Evolutionary conservation across 2,797 vertebrate species (phyloP).

Genomic region (Silurus aristotelis): DNA sequence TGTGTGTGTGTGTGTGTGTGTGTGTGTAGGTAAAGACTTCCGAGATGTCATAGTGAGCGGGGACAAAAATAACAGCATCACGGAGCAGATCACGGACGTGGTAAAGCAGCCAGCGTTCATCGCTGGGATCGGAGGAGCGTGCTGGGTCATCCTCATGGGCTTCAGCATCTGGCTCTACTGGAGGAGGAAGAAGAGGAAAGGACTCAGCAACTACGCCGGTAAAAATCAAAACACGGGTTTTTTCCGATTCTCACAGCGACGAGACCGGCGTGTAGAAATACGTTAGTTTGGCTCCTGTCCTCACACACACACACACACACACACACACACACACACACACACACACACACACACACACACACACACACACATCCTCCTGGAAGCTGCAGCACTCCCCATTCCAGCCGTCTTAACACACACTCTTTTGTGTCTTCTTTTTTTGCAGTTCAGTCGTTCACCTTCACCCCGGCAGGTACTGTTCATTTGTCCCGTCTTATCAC

Average conservation of each 20-base stretch:
- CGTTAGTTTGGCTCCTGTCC: not conserved
- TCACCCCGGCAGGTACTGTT: slow-evolving; percentile 92
- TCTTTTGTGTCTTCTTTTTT: slow-evolving; percentile 90
- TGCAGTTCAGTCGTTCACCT: slow-evolving; percentile 91
- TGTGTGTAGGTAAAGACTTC: slow-evolving; percentile 81
- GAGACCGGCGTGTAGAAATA: slow-evolving; percentile 9
- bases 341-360: not conserved
- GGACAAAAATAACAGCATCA: slow-evolving; percentile 95
- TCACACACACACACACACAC: not conserved
- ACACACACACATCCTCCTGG: slow-evolving; percentile 41
- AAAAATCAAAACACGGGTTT: slow-evolving; percentile 55
- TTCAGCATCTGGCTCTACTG: slow-evolving; percentile 99
- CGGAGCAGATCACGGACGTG: slow-evolving; percentile 98
- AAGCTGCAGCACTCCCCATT: slow-evolving; percentile 63
- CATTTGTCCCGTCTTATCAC: slow-evolving; percentile 80
- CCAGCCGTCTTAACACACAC: slow-evolving; percentile 80
- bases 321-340: slow-evolving; percentile 28
- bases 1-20: slow-evolving; percentile 48
- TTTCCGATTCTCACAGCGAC: not conserved
- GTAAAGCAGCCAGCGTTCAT: slow-evolving; percentile 99
- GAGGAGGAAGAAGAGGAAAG: slow-evolving; percentile 99
- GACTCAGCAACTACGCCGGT: slow-evolving; percentile 99
- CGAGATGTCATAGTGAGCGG: slow-evolving; percentile 96
- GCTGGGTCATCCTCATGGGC: slow-evolving; percentile 99
- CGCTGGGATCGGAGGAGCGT: slow-evolving; percentile 96